phyloP scores from a whole-genome alignment of 2,113 vertebrate genomes.

The Lophochroa leadbeateri region DNA sequence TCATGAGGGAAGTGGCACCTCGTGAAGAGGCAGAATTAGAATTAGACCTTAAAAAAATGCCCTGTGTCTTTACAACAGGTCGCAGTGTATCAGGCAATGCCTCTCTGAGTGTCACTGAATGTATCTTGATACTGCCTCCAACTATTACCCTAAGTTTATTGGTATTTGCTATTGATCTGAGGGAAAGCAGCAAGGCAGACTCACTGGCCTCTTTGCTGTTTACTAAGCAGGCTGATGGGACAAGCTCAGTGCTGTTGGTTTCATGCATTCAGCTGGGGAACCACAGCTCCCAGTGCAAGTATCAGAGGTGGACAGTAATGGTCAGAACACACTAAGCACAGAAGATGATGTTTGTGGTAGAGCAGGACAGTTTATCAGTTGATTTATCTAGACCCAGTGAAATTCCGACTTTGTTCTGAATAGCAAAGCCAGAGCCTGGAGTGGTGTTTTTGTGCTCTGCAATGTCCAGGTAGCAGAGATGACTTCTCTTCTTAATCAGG shows the following conservation, averaged over 20 bases:
- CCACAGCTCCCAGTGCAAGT: not conserved
- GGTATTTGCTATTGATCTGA: not conserved
- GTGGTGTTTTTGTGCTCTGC: too few relatives aligned
- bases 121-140: not conserved
- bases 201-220: too few relatives aligned
- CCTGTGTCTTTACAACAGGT: not conserved
- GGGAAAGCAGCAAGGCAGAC: not conserved
- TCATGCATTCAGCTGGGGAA: too few relatives aligned
- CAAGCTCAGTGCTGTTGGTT: too few relatives aligned
- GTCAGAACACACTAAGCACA: too few relatives aligned
- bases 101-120: not conserved
- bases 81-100: not conserved
- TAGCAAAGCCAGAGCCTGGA: not conserved
- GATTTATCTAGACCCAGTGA: not conserved
- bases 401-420: not conserved
- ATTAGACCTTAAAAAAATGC: not conserved
- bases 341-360: rapidly evolving
- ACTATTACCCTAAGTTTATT: too few relatives aligned
- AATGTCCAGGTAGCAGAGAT: not conserved
- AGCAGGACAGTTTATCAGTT: not conserved
- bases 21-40: not conserved
- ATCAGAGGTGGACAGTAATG: rapidly evolving
- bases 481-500: not conserved
- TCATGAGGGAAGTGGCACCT: not conserved
- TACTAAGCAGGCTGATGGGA: not conserved